Base-by-base conservation (phyloP, 2,888 invertebrate species). In the Campoletis raptor region DNA sequence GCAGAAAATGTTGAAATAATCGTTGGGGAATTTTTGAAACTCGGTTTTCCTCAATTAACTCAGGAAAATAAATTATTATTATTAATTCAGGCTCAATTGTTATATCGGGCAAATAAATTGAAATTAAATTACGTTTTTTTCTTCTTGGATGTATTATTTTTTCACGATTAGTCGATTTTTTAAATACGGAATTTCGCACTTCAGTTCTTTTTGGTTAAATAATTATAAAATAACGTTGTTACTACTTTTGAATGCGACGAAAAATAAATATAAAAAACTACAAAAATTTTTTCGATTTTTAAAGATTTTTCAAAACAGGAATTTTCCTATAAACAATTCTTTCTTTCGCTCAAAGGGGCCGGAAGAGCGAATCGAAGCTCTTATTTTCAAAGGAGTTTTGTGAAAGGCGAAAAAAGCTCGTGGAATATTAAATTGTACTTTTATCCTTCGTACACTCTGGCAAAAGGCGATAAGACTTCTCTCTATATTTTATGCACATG, bases 401-500 rank as follows among this genome's bases (percentile, higher is more conserved):
- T 24, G 66, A 45, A 69, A 52, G 24, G 52, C 18, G 48, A 69
- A 61, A 80, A 30, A 18, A 61, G n/a, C 66, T 69, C 45, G 64
- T 45, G 69, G 77, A 85, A 81, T 81, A 85, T 85, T 73, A 85
- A 85, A 81, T 81, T 81, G 72, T 77, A 77, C 76, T 72, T 81
- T 85, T 67, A 77, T 66, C 85, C 40, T 42, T 24, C 52, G 67
- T 85, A 12, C 52, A 77, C 72, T 81, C 45, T n/a, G 72, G 24
- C 77, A 37, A 72, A 66, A 64, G 73, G 37, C 64, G 72, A 81
- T 85, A 85, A 85, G 81, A 77, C 77, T 48, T 36, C 24, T 24
- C 36, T 24, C 81, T 77, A 24, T 70, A 64, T 85, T 36, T 18
- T 73, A 67, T 67, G 73, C 45, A n/a, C n/a, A n/a, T n/a, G n/a